These are phyloP conservation scores for Lymantria monacha DNA, from an alignment of 2,888 invertebrate genomes.

Conservation along the genomic window DNA sequence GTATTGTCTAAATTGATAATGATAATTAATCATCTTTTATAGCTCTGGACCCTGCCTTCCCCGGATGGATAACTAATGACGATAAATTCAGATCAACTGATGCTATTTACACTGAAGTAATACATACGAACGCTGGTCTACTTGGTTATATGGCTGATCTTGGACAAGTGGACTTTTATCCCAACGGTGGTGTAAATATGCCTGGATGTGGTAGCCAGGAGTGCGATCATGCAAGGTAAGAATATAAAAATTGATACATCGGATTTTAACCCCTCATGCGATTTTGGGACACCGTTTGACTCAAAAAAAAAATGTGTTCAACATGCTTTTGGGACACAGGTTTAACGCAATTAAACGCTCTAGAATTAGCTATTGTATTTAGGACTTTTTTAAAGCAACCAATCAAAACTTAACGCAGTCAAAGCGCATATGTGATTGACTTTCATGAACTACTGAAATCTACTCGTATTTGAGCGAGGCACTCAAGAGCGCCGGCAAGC, in stretches of 20 bases:
- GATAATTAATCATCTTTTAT: neutral
- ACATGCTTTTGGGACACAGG: too few relatives aligned
- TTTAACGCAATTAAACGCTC: neutral
- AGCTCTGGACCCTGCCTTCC: constrained; percentile 12
- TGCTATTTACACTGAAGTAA: constrained; percentile 38
- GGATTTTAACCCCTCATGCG: neutral
- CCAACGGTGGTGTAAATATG: constrained; percentile 40
- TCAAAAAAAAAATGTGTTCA: neutral
- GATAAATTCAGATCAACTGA: constrained; percentile 21
- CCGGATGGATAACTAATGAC: constrained; percentile 5
- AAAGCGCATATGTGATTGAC: too few relatives aligned
- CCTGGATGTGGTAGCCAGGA: constrained; percentile 33
- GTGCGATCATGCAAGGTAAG: constrained; percentile 40
- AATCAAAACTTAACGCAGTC: too few relatives aligned
- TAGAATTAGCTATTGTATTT: too few relatives aligned
- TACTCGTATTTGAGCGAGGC: too few relatives aligned
- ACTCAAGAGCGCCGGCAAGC: too few relatives aligned
- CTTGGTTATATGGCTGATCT: constrained; percentile 27
- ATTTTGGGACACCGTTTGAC: too few relatives aligned
- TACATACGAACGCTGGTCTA: constrained; percentile 40
- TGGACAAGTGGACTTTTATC: constrained; percentile 39
- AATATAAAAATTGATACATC: neutral
- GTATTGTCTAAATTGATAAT: too few relatives aligned
- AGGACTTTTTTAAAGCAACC: too few relatives aligned
- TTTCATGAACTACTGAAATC: too few relatives aligned